Percentiles rank a stretch among this genome's conserved stretches.
Conservation (phyloP, 2,888 invertebrate species). For the Malachius bipustulatus region DNA sequence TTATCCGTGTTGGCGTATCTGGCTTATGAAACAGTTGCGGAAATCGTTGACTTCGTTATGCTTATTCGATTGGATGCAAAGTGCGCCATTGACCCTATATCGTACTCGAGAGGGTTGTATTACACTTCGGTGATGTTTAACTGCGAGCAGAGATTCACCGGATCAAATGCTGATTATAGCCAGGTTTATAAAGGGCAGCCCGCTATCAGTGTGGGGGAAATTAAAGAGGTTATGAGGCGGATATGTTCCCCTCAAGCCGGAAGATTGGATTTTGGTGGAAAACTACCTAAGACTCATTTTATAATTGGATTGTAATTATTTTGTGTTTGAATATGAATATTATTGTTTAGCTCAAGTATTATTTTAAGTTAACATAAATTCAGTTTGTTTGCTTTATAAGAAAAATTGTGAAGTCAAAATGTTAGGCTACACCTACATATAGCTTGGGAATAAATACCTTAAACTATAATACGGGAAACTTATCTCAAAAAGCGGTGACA, state of each 20-base stretch:
- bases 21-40: constrained; percentile 83
- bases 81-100: constrained; percentile 57
- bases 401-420: no score
- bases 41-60: constrained; percentile 74
- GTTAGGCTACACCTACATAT: no score
- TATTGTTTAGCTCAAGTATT: no score
- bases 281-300: constrained; percentile 29
- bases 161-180: constrained; percentile 36
- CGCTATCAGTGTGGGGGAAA: constrained; percentile 66
- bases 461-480: no score
- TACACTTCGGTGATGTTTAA: constrained; percentile 51
- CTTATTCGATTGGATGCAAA: constrained; percentile 66
- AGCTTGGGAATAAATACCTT: no score
- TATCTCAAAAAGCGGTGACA: no score
- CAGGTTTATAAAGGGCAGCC: constrained; percentile 53
- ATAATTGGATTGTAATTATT: constrained; percentile 30
- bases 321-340: no score
- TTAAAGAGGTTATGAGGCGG: constrained; percentile 70
- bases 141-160: constrained; percentile 39
- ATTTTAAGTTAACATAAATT: no score
- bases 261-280: constrained; percentile 39
- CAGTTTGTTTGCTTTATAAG: no score
- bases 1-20: constrained; percentile 72
- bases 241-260: constrained; percentile 52
- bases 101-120: constrained; percentile 52